Evolutionary conservation across 2,113 vertebrate genomes (phyloP).

Genomic region (Tachuris rubrigastra): DNA sequence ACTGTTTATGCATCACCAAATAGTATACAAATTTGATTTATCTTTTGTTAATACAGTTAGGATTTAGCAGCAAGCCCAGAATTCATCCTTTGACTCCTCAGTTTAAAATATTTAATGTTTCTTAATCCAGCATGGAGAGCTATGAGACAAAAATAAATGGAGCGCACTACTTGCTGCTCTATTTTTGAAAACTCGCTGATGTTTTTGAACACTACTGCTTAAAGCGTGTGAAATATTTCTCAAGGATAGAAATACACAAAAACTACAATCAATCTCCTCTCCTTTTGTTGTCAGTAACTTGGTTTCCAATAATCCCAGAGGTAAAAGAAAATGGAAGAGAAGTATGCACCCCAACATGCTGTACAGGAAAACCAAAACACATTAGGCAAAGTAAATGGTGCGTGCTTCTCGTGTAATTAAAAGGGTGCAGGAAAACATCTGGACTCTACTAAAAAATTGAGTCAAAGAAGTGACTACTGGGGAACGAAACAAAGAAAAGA

Average conservation of each 20-base stretch:
- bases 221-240: slow-evolving; percentile 54
- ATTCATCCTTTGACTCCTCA: background rate
- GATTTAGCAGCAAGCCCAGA: background rate
- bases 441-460: slow-evolving; percentile 16
- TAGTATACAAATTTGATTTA: background rate
- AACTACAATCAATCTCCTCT: background rate
- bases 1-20: slow-evolving; percentile 28
- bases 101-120: slow-evolving; percentile 46
- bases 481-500: background rate
- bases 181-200: slow-evolving; percentile 1
- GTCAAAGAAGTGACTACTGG: background rate
- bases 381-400: slow-evolving; percentile 28
- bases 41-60: background rate
- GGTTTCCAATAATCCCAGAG: slow-evolving; percentile 42
- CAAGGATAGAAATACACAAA: slow-evolving; percentile 48
- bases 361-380: background rate
- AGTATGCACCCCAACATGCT: background rate
- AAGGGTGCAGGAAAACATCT: slow-evolving; percentile 35
- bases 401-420: background rate
- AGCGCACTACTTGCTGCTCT: background rate
- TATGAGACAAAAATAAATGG: slow-evolving; percentile 48
- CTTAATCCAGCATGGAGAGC: slow-evolving; percentile 2
- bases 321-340: slow-evolving; percentile 45
- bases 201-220: slow-evolving; percentile 25
- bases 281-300: slow-evolving; percentile 41